Evolutionary conservation across 2,113 vertebrate genomes (phyloP), one percentile per base, ranked within the genome.

Genomic region (Ramphastos sulfuratus): DNA sequence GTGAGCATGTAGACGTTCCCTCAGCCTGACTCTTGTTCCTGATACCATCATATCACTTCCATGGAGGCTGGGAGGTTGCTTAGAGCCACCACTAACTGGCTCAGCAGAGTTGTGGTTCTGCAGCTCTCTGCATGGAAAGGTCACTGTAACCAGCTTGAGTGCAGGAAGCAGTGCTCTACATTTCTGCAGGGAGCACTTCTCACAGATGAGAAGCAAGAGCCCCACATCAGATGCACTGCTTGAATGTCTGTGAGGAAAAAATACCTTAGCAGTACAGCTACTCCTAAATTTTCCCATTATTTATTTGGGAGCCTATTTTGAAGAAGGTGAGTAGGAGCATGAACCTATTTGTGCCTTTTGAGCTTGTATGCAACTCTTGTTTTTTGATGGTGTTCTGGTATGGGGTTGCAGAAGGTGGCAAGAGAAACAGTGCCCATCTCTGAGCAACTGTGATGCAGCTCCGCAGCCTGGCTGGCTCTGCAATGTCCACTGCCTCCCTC

Each of bases 361-460:
- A 64, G 61, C 72, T 72, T 50, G 46, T 35, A 33, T 84, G 61
- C 16, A 61, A 19, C 0, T 4, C 30, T 71, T 28, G 0, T 1
- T 33, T 77, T 78, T 66, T 81, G 52, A 67, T 61, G 23, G 9
- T 21, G 13, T 37, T 37, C 33, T 75, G 37, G 12, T 21, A 24
- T 4, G 14, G 72, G 31, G 11, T n/a, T 80, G 42, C 56, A 55
- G 72, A 63, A 80, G 24, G 48, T 42, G 28, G 27, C 30, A 54
- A 61, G 35, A 70, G 37, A 39, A 42, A 72, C 25, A 20, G 23
- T 58, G 5, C n/a, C 46, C 28, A 31, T 60, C n/a, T 27, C 52
- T 17, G 55, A 64, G 75, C 74, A 74, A 39, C 60, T 52, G 35
- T 64, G 18, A 17, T 20, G 14, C 54, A 79, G 59, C 59, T 84